Evolutionary conservation across 2,888 invertebrate species (phyloP), one percentile per base, ranked within the genome.

Genomic region (Crematogaster levior): DNA sequence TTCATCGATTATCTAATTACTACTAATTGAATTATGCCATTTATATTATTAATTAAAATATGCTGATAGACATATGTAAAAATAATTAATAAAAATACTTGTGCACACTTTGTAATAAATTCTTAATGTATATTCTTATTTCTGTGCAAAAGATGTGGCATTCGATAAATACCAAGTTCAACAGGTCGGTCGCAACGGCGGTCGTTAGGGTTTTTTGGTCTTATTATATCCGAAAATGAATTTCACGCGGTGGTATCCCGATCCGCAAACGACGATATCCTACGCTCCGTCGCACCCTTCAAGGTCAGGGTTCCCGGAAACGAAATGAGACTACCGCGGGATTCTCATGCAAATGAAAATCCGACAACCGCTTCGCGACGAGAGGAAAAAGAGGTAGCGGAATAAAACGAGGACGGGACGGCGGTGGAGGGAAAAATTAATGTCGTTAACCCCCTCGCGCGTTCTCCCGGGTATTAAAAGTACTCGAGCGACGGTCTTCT

Each of bases 401-500:
- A 84, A 83, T 77, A 65, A 66, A 61, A 70, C 58, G 82, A 84
- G 68, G 81, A 81, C 70, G 81, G 74, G 68, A 61, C 80, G 82
- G 85, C 84, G 88, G 85, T 68, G 77, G 68, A 68, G 88, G 89
- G 89, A 90, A 89, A 90, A 91, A 90, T 92, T 92, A 92, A 91
- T 90, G 87, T 86, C 85, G 85, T 91, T 90, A 92, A 91, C 88
- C 88, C 84, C 81, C 83, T 85, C 81, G 86, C 84, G 85, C 85
- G 88, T 90, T 88, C 86, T 89, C 88, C 75, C 82, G 85, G 85
- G 90, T 84, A 91, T 91, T 91, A 92, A 92, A 91, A 91, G 91
- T 91, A 87, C 86, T 89, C 90, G 79, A 85, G 86, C 83, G 84
- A 82, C 84, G 89, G 88, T 87, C 86, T 89, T 91, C 86, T 88